Conservation (phyloP, 2,797 vertebrate genomes). For the Coluber constrictor region DNA sequence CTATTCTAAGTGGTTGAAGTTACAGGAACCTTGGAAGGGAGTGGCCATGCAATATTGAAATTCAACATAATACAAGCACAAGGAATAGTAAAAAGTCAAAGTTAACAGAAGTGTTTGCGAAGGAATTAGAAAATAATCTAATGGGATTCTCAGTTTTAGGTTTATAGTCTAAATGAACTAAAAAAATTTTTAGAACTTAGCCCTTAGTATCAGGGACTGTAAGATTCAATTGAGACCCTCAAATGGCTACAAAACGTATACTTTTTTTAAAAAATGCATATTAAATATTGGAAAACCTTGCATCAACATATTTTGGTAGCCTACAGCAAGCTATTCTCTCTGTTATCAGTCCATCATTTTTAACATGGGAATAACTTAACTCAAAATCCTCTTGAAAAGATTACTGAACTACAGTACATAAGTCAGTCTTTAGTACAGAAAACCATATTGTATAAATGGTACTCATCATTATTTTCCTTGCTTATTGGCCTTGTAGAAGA, state of each 20-base stretch:
- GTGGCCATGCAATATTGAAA: too few relatives aligned
- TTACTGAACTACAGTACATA: background rate
- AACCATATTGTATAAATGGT: background rate
- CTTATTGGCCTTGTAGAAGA: background rate
- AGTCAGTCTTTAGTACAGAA: background rate
- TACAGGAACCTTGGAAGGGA: background rate
- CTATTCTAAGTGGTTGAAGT: too few relatives aligned
- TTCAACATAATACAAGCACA: background rate
- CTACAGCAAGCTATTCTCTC: background rate
- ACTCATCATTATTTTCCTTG: background rate
- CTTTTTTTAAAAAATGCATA: background rate
- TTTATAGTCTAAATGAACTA: background rate
- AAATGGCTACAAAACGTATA: background rate
- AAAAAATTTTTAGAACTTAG: background rate
- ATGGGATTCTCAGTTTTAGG: background rate
- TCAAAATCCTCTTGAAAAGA: background rate
- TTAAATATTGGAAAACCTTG: background rate
- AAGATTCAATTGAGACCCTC: background rate
- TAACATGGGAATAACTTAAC: background rate
- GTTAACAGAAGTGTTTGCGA: background rate
- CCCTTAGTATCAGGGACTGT: background rate
- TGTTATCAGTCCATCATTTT: background rate
- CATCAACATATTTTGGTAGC: background rate
- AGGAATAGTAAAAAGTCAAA: background rate
- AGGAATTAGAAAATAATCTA: background rate